Conservation (phyloP, 2,113 vertebrate species). For the Thamnaconus septentrionalis region DNA sequence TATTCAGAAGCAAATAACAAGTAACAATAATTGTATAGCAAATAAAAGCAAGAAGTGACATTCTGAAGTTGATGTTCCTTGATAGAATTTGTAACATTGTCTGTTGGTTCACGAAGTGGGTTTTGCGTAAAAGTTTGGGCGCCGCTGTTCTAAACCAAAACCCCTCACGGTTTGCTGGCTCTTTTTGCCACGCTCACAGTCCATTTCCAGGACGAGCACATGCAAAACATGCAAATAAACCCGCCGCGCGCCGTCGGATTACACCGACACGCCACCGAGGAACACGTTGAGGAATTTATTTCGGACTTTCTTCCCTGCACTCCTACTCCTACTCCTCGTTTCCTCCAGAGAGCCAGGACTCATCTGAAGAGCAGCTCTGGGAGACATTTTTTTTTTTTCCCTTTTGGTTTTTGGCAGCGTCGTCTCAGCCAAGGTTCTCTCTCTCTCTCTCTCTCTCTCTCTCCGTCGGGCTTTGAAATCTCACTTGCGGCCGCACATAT, state of each 20-base stretch:
- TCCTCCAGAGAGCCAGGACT: slow-evolving; percentile 36
- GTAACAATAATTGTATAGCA: too few relatives aligned
- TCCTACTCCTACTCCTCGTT: slow-evolving; percentile 52
- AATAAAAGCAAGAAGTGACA: too few relatives aligned
- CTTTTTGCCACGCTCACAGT: neutral
- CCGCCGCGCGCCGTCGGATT: slow-evolving; percentile 44
- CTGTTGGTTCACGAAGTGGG: too few relatives aligned
- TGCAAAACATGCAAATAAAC: slow-evolving; percentile 40
- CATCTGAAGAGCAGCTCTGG: slow-evolving; percentile 11
- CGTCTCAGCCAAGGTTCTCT: slow-evolving; percentile 21
- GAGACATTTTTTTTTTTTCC: slow-evolving; percentile 7
- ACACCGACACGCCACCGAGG: slow-evolving; percentile 50
- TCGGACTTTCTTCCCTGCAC: slow-evolving; percentile 46
- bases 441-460: neutral
- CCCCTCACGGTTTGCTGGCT: too few relatives aligned
- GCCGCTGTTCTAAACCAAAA: too few relatives aligned
- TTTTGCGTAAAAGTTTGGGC: too few relatives aligned
- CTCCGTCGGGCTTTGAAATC: slow-evolving; percentile 23
- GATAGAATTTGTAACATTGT: too few relatives aligned
- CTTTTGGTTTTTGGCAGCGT: neutral
- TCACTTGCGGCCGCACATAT: slow-evolving; percentile 26
- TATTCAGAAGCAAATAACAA: too few relatives aligned
- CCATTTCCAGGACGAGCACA: slow-evolving; percentile 19
- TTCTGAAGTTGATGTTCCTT: too few relatives aligned
- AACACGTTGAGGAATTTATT: slow-evolving; percentile 51